These are phyloP conservation scores for Halcyon chelicuti DNA, from an alignment of 2,797 vertebrate genomes.

Conservation along the genomic window DNA sequence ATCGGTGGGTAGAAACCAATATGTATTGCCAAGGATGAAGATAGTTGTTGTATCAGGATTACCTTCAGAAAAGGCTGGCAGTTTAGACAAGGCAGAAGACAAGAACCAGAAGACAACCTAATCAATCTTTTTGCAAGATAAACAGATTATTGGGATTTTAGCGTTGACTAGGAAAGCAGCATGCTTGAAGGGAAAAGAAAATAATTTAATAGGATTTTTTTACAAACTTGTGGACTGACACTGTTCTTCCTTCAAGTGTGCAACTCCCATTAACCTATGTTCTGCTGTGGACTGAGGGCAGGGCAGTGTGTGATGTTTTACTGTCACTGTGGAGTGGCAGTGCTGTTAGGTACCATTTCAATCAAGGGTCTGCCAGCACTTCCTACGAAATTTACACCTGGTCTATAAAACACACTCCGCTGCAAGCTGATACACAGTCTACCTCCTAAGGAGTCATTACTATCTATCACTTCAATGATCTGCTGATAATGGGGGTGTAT, in stretches of 20 bases:
- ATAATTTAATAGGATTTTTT: not conserved
- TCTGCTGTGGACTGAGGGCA: not conserved
- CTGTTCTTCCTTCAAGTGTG: not conserved
- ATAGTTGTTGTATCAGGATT: not conserved
- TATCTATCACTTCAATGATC: slow-evolving; percentile 63
- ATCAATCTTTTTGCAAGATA: not conserved
- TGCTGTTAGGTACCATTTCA: not conserved
- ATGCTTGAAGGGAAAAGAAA: not conserved
- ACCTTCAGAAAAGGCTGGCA: not conserved
- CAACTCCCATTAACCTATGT: not conserved
- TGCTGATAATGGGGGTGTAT: slow-evolving; percentile 54
- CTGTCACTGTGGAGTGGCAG: not conserved
- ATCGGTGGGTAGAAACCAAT: not conserved
- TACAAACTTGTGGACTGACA: not conserved
- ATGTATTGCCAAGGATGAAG: not conserved
- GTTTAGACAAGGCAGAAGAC: not conserved
- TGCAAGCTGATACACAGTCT: slow-evolving; percentile 21
- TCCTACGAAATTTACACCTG: slow-evolving; percentile 7
- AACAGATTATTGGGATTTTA: not conserved
- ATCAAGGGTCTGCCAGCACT: not conserved
- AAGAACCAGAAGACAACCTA: not conserved
- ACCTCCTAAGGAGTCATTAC: slow-evolving; percentile 35
- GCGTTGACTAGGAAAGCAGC: not conserved
- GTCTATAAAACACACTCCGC: not conserved
- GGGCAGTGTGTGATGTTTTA: not conserved